phyloP scores from a whole-genome alignment of 2,113 vertebrate species.

The Hirundichthys speculiger region DNA sequence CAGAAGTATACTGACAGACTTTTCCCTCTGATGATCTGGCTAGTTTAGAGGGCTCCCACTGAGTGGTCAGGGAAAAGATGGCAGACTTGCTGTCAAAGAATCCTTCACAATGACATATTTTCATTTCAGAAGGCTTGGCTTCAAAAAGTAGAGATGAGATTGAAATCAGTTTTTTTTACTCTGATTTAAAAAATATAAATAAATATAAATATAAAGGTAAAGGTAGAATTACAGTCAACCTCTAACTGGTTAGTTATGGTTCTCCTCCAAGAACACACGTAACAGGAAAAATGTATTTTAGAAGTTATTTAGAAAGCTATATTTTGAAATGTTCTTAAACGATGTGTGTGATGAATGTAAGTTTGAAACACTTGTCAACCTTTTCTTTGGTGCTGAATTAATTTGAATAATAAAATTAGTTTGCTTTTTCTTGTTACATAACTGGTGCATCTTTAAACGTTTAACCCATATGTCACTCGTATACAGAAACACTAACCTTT shows the following conservation, averaged over 20 bases:
- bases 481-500: constrained; percentile 82
- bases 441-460: background rate
- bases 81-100: constrained; percentile 37
- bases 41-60: constrained; percentile 38
- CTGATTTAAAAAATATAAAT: constrained; percentile 13
- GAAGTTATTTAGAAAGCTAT: too few species aligned
- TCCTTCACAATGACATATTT: constrained; percentile 22
- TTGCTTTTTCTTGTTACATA: background rate
- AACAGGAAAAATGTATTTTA: too few species aligned
- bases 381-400: too few species aligned
- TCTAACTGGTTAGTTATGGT: background rate
- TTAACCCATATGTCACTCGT: background rate
- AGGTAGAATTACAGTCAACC: background rate
- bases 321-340: too few species aligned
- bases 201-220: too few species aligned
- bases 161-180: constrained; percentile 21
- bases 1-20: constrained; percentile 32
- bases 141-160: constrained; percentile 27
- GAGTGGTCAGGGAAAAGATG: constrained; percentile 29
- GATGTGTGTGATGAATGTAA: too few species aligned
- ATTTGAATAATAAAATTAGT: too few species aligned
- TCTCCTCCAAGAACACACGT: too few species aligned
- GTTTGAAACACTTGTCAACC: too few species aligned
- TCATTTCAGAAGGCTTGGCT: constrained; percentile 9
- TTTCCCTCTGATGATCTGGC: constrained; percentile 50